phyloP scores from a whole-genome alignment of 2,797 vertebrate species.

The Hypotaenidia okinawae region DNA sequence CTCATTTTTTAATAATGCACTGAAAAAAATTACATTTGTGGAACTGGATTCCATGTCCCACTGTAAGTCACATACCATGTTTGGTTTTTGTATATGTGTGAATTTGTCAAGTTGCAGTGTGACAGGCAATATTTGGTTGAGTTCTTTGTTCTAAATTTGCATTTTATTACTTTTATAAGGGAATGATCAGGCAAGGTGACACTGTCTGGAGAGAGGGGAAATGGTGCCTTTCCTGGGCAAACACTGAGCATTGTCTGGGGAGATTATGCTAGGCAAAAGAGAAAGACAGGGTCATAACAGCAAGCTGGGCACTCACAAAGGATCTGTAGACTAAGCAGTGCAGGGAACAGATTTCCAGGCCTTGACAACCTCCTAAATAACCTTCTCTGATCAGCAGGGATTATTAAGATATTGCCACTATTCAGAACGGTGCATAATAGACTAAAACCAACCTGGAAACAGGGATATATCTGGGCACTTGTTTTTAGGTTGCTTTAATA shows the following conservation, averaged over 20 bases:
- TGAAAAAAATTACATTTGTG: not conserved
- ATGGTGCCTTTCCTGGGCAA: not conserved
- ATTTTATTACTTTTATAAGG: not conserved
- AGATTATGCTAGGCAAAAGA: not conserved
- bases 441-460: not conserved
- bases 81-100: not conserved
- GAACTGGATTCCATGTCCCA: not conserved
- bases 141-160: not conserved
- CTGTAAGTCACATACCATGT: accelerated
- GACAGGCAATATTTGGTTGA: not conserved
- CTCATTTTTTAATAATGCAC: not conserved
- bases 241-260: not conserved
- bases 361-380: not conserved
- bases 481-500: not conserved
- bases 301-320: not conserved
- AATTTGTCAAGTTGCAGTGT: not conserved
- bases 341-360: not conserved
- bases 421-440: not conserved
- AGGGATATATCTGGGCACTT: not conserved
- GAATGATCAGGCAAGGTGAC: not conserved
- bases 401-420: not conserved
- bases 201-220: not conserved
- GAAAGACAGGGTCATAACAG: not conserved
- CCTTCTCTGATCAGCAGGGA: not conserved
- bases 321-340: not conserved